Percentiles rank a stretch among this genome's conserved stretches.
Conservation (phyloP, 2,113 vertebrate genomes). For the Toxostoma redivivum region DNA sequence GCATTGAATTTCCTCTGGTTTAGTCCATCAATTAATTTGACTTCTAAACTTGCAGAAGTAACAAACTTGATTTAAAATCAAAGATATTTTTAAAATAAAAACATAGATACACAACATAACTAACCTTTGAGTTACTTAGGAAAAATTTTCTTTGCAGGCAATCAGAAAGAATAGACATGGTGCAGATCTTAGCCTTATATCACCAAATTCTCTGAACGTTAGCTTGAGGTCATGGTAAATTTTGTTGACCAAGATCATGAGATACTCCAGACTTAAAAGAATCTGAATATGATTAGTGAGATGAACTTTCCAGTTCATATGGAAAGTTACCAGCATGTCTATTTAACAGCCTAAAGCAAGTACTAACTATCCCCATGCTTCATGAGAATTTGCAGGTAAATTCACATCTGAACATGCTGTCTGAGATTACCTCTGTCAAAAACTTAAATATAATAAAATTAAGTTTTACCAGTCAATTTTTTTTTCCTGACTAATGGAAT, state of each 20-base stretch:
- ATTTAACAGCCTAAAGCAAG: background rate
- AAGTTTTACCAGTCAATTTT: background rate
- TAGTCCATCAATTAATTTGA: background rate
- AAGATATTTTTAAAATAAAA: background rate
- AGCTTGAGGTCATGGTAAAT: background rate
- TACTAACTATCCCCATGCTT: background rate
- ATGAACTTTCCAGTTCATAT: background rate
- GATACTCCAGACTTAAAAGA: background rate
- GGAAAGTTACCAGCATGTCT: background rate
- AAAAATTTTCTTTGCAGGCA: background rate
- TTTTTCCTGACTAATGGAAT: background rate
- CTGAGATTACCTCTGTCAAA: background rate
- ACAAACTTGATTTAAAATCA: background rate
- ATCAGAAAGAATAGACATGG: background rate
- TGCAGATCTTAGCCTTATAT: background rate
- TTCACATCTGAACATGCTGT: background rate
- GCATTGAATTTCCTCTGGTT: background rate
- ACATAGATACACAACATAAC: too few relatives aligned
- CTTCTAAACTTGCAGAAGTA: background rate
- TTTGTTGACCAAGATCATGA: background rate
- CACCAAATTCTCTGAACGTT: background rate
- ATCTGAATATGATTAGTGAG: background rate
- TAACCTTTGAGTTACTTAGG: background rate
- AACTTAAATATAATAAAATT: background rate
- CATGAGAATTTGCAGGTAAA: background rate